phyloP scores from a whole-genome alignment of 2,888 invertebrate species.

The Euplexia lucipara region DNA sequence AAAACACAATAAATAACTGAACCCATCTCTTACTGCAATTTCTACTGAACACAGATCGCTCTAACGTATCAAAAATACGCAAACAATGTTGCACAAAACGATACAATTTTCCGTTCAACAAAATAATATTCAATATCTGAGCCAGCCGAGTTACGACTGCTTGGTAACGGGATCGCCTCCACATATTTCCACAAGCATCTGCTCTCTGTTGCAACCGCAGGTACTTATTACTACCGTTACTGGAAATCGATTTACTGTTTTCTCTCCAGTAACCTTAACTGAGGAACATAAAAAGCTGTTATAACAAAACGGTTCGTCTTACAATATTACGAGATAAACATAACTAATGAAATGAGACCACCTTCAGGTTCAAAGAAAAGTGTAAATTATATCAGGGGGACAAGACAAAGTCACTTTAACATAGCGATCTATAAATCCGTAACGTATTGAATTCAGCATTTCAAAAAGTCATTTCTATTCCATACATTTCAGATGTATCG shows the following conservation, averaged over 20 bases:
- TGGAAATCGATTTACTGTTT: slow-evolving; percentile 39
- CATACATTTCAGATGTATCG: no score
- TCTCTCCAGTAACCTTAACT: slow-evolving; percentile 26
- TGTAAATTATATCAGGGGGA: no score
- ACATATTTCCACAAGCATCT: slow-evolving; percentile 46
- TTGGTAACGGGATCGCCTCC: slow-evolving; percentile 2
- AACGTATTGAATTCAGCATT: no score
- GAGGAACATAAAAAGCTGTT: slow-evolving; percentile 14
- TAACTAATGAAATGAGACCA: no score
- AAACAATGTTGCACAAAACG: slow-evolving; percentile 40
- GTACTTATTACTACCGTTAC: slow-evolving; percentile 37
- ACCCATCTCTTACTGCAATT: slow-evolving; percentile 11
- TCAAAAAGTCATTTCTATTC: no score
- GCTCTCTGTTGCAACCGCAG: slow-evolving; percentile 46
- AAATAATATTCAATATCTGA: slow-evolving; percentile 48
- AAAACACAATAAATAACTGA: slow-evolving; percentile 20
- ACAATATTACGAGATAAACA: no score
- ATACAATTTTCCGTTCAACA: slow-evolving; percentile 48
- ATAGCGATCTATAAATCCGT: no score
- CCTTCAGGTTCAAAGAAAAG: no score
- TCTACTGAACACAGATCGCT: slow-evolving; percentile 33
- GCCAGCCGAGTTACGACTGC: slow-evolving; percentile 20
- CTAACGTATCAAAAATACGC: slow-evolving; percentile 41
- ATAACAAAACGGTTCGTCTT: slow-evolving; percentile 16
- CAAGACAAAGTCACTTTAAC: no score